A percentile compares a stretch with the other conserved stretches of the same genome.
Conservation (phyloP, 37 sponge, comb jelly and placozoan genomes). For the Geodia barretti region DNA sequence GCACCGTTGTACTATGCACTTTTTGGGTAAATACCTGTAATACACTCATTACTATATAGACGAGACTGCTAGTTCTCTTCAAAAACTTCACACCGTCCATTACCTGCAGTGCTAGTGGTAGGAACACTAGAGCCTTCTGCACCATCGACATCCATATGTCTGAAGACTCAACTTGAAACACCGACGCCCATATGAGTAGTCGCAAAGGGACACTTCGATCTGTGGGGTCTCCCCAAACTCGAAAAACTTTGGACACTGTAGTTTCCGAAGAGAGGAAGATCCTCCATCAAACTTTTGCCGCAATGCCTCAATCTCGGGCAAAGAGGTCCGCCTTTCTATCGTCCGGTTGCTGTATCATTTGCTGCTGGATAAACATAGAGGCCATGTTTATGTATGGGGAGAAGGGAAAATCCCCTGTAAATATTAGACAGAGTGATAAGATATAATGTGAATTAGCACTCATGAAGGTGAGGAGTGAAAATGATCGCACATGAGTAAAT, state of each 20-base stretch:
- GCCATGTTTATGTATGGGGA: background rate
- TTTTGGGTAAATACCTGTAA: background rate
- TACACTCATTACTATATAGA: too few relatives aligned
- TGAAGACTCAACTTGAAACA: slow-evolving; percentile 74
- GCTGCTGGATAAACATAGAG: background rate
- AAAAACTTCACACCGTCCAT: background rate
- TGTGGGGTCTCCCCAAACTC: slow-evolving; percentile 83
- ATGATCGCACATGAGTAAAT: background rate
- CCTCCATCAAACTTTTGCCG: background rate
- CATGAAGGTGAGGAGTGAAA: background rate
- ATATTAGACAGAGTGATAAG: too few relatives aligned
- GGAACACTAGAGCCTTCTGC: slow-evolving; percentile 90
- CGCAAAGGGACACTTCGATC: slow-evolving; percentile 16
- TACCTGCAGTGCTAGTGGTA: slow-evolving; percentile 80
- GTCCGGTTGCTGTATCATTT: background rate
- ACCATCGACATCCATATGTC: slow-evolving; percentile 95
- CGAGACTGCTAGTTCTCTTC: background rate
- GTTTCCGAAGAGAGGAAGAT: background rate
- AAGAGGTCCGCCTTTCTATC: background rate
- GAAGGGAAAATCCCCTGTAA: background rate
- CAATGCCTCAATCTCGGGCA: background rate
- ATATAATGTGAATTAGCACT: too few relatives aligned
- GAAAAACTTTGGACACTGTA: slow-evolving; percentile 72
- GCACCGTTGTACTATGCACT: background rate
- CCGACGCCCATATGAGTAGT: slow-evolving; percentile 7